These are phyloP conservation scores for Drosophila neocordata DNA, from an alignment of 1,140 invertebrate species.

Conservation along the genomic window DNA sequence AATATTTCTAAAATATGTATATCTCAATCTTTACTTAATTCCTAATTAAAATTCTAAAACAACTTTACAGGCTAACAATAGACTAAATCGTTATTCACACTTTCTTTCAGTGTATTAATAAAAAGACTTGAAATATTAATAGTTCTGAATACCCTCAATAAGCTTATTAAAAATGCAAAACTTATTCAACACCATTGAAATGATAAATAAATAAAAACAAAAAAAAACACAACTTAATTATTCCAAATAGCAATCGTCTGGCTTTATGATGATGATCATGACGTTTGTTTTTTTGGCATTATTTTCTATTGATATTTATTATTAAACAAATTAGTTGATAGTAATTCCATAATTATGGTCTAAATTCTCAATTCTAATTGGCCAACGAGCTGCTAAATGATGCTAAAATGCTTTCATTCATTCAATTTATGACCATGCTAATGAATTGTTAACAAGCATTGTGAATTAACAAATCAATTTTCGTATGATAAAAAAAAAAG, in stretches of 20 bases:
- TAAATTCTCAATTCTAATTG: conserved; percentile 11
- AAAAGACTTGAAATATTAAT: background rate
- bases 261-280: conserved; percentile 17
- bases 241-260: conserved; percentile 23
- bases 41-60: no score
- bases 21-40: no score
- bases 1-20: no score
- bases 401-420: conserved; percentile 52
- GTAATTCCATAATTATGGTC: background rate
- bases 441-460: conserved; percentile 59
- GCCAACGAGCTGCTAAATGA: conserved; percentile 38
- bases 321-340: conserved; percentile 1
- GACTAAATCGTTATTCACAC: no score
- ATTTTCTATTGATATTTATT: background rate
- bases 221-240: conserved; percentile 18
- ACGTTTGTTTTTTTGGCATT: background rate
- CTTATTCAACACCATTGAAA: conserved; percentile 41
- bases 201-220: conserved; percentile 35
- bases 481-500: conserved; percentile 46
- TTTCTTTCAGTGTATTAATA: no score
- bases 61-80: no score
- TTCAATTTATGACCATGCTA: conserved; percentile 62
- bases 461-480: conserved; percentile 74
- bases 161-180: conserved; percentile 39
- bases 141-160: conserved; percentile 21